A percentile compares a stretch with the other conserved stretches of the same genome.
These are phyloP conservation scores for Oppia nitens DNA, from an alignment of 1,140 invertebrate genomes.

Conservation along the genomic window DNA sequence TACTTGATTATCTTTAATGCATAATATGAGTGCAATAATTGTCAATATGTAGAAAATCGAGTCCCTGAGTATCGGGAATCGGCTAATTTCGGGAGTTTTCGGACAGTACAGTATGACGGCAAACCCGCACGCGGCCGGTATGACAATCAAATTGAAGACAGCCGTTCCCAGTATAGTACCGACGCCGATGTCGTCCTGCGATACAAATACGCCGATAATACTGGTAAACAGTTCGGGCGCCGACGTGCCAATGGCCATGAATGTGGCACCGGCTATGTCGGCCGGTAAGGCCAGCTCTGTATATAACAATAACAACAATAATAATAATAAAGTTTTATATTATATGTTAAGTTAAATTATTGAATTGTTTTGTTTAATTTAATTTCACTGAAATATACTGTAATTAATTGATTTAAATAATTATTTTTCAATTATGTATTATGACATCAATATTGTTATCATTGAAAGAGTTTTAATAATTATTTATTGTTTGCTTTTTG, in stretches of 20 bases:
- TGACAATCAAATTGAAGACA: constrained; percentile 71
- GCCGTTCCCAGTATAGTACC: constrained; percentile 64
- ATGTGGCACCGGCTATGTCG: constrained; percentile 36
- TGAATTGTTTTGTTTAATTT: too few relatives aligned
- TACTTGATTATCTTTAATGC: constrained; percentile 68
- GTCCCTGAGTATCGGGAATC: constrained; percentile 76
- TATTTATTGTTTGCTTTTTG: too few relatives aligned
- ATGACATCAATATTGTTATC: too few relatives aligned
- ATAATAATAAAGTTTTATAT: too few relatives aligned
- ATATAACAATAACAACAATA: too few relatives aligned
- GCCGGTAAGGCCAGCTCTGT: constrained; percentile 23
- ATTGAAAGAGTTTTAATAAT: too few relatives aligned
- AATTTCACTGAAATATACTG: too few relatives aligned
- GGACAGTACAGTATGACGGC: neutral
- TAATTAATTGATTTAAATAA: too few relatives aligned
- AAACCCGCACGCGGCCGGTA: constrained; percentile 36
- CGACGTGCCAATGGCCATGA: constrained; percentile 35
- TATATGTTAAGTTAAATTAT: too few relatives aligned
- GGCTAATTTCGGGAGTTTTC: neutral
- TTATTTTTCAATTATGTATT: too few relatives aligned
- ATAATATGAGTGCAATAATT: constrained; percentile 65
- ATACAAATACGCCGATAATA: constrained; percentile 44
- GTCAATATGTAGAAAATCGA: constrained; percentile 72
- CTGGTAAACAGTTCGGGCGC: constrained; percentile 33
- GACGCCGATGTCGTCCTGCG: constrained; percentile 50